Evolutionary conservation across 2,888 invertebrate species (phyloP), one percentile per base, ranked within the genome.

Genomic region (Spilarctia lutea): DNA sequence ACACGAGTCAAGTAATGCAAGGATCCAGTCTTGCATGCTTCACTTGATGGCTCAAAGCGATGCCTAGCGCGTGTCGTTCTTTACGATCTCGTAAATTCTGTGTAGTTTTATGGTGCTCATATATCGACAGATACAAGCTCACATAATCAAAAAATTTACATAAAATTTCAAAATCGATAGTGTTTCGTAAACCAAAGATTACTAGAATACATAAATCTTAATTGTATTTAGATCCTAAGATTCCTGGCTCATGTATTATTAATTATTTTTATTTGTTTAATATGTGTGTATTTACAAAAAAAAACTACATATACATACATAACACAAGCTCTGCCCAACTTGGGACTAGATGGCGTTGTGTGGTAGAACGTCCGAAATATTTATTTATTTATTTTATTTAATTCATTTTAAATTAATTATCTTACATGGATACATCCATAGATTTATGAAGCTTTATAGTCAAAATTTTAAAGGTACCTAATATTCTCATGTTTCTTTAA

Each of bases 11-110:
- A 42, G 66, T 67, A n/a, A 42, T 67, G 48, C 42, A 13, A 68
- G 30, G 30, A 13, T 35, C 27, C 10, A 45, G 65, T 39, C 42
- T 65, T 71, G 18, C 56, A 30, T 71, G 48, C 65, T 65, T 65
- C 65, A 71, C 65, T 66, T 66, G 35, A 48, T n/a, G 30, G 71
- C 48, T 65, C 27, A 30, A 39, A 72, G 35, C 66, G 72, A 52
- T 67, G 72, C 13, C 72, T 56, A 60, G 30, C 39, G 35, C 63
- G 45, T 60, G 56, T 68, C 42, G 1, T 16, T 60, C 33, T 73
- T 73, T 68, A 73, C 56, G 73, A 73, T 33, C 24, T 68, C 68
- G 45, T 68, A 72, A 67, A 72, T 67, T 30, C 45, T n/a, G 66
- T 39, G 20, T 39, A 67, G 45, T 65, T 71, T 71, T 71, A 71